Evolutionary conservation across 2,888 invertebrate genomes (phyloP).

Genomic region (Labia minor): DNA sequence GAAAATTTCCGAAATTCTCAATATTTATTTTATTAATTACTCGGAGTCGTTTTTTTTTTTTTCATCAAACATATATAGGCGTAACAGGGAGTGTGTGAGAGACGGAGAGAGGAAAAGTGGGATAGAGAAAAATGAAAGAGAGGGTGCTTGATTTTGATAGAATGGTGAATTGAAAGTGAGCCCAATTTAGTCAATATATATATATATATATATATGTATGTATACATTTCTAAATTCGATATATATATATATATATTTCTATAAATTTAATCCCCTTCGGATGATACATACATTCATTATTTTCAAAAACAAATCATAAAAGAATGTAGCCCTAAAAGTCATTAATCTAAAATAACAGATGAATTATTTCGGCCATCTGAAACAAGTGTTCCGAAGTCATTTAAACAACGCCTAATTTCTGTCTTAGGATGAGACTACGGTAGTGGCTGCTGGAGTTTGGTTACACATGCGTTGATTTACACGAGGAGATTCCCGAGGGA

Average conservation of each 20-base stretch:
- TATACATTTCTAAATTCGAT: too few relatives aligned
- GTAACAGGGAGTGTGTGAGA: too few relatives aligned
- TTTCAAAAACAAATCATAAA: too few relatives aligned
- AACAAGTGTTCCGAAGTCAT: background rate
- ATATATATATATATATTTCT: background rate
- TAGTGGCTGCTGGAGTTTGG: background rate
- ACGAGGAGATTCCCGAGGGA: background rate
- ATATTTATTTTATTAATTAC: constrained; percentile 13
- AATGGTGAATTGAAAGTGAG: too few relatives aligned
- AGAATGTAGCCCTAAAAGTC: too few relatives aligned
- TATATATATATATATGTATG: too few relatives aligned
- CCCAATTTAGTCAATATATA: too few relatives aligned
- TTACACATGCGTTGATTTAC: constrained; percentile 7
- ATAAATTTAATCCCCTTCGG: too few relatives aligned
- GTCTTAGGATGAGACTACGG: background rate
- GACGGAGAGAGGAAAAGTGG: too few relatives aligned
- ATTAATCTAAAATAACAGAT: background rate
- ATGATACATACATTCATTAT: too few relatives aligned
- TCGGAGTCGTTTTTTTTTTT: background rate
- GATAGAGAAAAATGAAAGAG: too few relatives aligned
- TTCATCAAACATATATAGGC: background rate
- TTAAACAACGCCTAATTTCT: background rate
- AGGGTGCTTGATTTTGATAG: too few relatives aligned
- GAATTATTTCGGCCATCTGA: background rate
- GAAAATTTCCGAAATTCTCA: constrained; percentile 13